phyloP scores from a whole-genome alignment of 2,888 invertebrate species.

The Scotopteryx bipunctaria region DNA sequence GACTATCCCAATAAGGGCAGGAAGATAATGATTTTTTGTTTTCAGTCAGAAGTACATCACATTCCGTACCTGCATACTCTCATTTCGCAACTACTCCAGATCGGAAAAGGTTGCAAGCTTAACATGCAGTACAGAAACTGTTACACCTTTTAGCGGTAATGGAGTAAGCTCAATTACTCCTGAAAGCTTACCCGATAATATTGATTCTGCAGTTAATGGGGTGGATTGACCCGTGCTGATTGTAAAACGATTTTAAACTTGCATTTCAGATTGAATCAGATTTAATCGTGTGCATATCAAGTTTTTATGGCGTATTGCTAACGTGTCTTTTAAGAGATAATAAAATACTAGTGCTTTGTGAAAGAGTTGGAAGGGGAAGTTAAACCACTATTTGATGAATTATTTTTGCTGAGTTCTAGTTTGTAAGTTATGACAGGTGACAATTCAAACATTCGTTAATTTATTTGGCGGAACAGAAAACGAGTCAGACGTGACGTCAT shows the following conservation, averaged over 20 bases:
- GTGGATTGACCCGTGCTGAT: conserved; percentile 37
- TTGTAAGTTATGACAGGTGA: no score
- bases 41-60: no score
- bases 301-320: background rate
- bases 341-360: no score
- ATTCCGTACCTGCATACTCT: background rate
- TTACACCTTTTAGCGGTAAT: conserved; percentile 35
- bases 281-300: conserved; percentile 3
- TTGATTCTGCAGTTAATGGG: conserved; percentile 42
- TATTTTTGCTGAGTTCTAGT: no score
- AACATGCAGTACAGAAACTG: conserved; percentile 26
- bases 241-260: conserved; percentile 24
- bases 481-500: no score
- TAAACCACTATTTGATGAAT: no score
- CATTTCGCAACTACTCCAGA: background rate
- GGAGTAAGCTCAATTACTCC: conserved; percentile 36
- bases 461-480: no score
- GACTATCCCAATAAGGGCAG: no score
- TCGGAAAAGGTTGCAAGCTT: conserved; percentile 1
- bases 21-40: no score
- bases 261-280: conserved; percentile 11
- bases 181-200: conserved; percentile 39
- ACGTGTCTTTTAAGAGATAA: no score
- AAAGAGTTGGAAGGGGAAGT: no score
- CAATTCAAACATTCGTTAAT: no score